Percentiles rank a stretch among this genome's conserved stretches.
phyloP scores from a whole-genome alignment of 2,113 vertebrate genomes.

The Micromys minutus region DNA sequence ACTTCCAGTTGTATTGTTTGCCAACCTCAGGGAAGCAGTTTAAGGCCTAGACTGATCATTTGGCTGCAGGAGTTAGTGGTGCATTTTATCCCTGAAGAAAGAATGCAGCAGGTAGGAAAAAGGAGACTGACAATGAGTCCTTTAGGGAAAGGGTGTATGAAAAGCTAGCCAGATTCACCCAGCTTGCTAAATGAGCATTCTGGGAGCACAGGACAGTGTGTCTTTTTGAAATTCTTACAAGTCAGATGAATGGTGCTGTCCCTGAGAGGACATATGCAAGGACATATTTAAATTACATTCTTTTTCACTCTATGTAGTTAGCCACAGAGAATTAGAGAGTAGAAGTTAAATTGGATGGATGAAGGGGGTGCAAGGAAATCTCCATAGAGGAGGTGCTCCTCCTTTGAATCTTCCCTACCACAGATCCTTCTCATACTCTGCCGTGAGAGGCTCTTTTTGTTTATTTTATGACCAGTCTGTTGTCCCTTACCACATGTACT shows the following conservation, averaged over 20 bases:
- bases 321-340: neutral
- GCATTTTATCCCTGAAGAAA: constrained; percentile 38
- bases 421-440: neutral
- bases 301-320: constrained; percentile 38
- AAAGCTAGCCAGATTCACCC: neutral
- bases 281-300: constrained; percentile 15
- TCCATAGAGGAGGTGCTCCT: neutral
- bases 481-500: neutral
- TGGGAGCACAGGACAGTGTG: neutral
- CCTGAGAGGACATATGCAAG: neutral
- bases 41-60: constrained; percentile 3
- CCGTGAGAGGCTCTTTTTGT: neutral
- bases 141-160: constrained; percentile 5
- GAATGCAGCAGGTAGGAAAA: neutral
- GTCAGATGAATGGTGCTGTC: constrained; percentile 7
- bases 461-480: neutral
- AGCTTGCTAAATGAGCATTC: constrained; percentile 60
- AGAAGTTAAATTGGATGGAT: neutral
- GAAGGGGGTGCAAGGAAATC: neutral
- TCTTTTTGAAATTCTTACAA: constrained; percentile 51
- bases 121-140: neutral
- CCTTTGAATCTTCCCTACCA: neutral
- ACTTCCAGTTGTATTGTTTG: constrained; percentile 19
- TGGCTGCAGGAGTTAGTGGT: constrained; percentile 43
- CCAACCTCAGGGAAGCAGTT: constrained; percentile 45